Percentiles rank a stretch among this genome's conserved stretches.
These are phyloP conservation scores for Rhadinocentrus ornatus DNA, from an alignment of 2,797 vertebrate species.

Conservation along the genomic window DNA sequence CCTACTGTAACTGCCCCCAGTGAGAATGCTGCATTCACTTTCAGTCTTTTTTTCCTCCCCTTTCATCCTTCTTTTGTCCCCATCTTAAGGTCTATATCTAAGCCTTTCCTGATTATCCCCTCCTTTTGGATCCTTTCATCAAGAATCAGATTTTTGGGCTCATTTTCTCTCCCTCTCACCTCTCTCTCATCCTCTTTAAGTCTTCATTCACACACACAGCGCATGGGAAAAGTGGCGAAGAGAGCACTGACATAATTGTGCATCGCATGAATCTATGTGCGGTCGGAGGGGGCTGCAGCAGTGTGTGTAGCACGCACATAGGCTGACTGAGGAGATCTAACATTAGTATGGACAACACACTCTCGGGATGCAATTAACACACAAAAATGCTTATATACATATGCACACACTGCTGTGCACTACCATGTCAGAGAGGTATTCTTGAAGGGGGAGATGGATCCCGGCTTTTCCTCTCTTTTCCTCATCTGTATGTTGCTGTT, in stretches of 20 bases:
- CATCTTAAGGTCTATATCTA: constrained; percentile 27
- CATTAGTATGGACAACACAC: constrained; percentile 76
- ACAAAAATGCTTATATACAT: constrained; percentile 22
- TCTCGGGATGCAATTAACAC: constrained; percentile 77
- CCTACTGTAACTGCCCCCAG: constrained; percentile 35
- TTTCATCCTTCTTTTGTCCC: background rate
- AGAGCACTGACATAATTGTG: constrained; percentile 64
- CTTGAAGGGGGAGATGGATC: constrained; percentile 19
- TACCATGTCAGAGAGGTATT: constrained; percentile 66
- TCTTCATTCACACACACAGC: constrained; percentile 25
- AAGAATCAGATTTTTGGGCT: constrained; percentile 54
- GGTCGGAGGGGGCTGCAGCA: constrained; percentile 69
- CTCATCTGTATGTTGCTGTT: background rate
- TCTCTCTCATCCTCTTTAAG: constrained; percentile 12
- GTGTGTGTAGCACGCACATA: constrained; percentile 63
- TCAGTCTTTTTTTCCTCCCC: constrained; percentile 3
- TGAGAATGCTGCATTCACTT: constrained; percentile 53
- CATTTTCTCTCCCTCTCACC: background rate
- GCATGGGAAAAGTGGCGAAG: constrained; percentile 52
- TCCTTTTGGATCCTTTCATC: constrained; percentile 49
- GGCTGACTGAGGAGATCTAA: constrained; percentile 77
- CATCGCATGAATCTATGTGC: constrained; percentile 65
- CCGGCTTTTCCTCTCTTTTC: constrained; percentile 24
- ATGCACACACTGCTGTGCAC: constrained; percentile 44
- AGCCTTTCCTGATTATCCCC: constrained; percentile 38